phyloP scores from a whole-genome alignment of 2,113 vertebrate genomes.

The Phalacrocorax brasilianus region DNA sequence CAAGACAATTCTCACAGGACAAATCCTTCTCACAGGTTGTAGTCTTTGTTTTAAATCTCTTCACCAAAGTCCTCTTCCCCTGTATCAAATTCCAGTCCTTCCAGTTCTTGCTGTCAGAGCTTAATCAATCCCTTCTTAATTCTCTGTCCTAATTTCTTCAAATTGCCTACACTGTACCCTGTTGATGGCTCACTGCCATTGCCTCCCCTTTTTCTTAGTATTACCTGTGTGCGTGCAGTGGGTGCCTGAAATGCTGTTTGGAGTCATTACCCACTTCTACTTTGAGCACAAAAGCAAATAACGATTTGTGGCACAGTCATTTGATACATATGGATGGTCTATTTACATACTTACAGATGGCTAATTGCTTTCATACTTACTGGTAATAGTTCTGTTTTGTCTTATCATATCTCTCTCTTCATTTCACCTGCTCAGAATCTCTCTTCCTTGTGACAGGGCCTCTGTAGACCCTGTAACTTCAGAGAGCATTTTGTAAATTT shows the following conservation, averaged over 20 bases:
- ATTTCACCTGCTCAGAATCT: neutral
- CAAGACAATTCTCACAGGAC: neutral
- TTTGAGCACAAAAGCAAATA: conserved; percentile 15
- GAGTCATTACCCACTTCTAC: neutral
- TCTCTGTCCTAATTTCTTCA: neutral
- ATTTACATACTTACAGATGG: neutral
- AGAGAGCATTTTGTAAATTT: neutral
- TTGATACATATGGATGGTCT: neutral
- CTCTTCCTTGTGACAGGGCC: neutral
- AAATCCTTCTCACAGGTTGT: neutral
- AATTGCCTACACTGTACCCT: neutral
- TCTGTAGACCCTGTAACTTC: neutral
- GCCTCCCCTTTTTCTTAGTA: neutral
- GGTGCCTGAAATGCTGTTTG: neutral
- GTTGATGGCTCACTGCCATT: neutral
- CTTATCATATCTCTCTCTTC: neutral
- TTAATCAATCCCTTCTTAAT: neutral
- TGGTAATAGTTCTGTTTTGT: neutral
- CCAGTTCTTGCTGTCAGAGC: neutral
- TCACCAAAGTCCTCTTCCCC: neutral
- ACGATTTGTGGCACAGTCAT: neutral
- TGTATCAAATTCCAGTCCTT: neutral
- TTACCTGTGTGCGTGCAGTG: neutral
- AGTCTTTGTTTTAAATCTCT: neutral
- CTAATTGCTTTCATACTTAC: neutral